Conservation (phyloP, 2,888 invertebrate species). For the Watsonalla binaria region DNA sequence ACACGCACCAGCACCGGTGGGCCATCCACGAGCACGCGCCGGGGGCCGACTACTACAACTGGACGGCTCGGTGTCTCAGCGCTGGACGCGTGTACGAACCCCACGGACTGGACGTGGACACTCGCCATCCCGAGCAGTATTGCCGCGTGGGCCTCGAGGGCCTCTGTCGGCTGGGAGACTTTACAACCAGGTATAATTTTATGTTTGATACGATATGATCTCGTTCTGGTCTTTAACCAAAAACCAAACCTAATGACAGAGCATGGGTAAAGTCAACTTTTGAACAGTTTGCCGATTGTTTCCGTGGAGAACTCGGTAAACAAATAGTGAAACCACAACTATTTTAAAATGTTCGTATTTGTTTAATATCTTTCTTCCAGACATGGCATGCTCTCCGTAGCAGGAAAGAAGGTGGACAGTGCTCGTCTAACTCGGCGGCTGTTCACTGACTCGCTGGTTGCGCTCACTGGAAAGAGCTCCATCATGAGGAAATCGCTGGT, state of each 20-base stretch:
- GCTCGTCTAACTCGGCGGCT: conserved; percentile 83
- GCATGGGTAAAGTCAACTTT: too few species aligned
- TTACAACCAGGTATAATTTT: conserved; percentile 76
- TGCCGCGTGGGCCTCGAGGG: conserved; percentile 79
- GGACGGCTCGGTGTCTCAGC: conserved; percentile 91
- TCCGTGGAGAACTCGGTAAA: too few species aligned
- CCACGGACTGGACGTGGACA: conserved; percentile 82
- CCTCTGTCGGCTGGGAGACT: conserved; percentile 87
- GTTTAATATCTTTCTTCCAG: conserved; percentile 41
- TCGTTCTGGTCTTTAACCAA: too few species aligned
- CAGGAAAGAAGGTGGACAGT: conserved; percentile 84
- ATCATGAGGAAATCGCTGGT: conserved; percentile 91
- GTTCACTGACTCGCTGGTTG: conserved; percentile 88
- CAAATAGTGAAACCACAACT: too few species aligned
- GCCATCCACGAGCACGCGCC: conserved; percentile 88
- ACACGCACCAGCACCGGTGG: conserved; percentile 88
- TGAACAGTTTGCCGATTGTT: too few species aligned
- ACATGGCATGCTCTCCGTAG: conserved; percentile 84
- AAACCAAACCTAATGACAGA: too few species aligned
- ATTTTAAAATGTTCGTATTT: not conserved
- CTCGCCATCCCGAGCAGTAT: conserved; percentile 76
- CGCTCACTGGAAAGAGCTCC: conserved; percentile 85
- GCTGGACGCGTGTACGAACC: conserved; percentile 87
- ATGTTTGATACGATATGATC: not conserved
- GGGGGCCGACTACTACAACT: conserved; percentile 93